Conservation (phyloP, 2,888 invertebrate species). For the Diachrysia chrysitis region DNA sequence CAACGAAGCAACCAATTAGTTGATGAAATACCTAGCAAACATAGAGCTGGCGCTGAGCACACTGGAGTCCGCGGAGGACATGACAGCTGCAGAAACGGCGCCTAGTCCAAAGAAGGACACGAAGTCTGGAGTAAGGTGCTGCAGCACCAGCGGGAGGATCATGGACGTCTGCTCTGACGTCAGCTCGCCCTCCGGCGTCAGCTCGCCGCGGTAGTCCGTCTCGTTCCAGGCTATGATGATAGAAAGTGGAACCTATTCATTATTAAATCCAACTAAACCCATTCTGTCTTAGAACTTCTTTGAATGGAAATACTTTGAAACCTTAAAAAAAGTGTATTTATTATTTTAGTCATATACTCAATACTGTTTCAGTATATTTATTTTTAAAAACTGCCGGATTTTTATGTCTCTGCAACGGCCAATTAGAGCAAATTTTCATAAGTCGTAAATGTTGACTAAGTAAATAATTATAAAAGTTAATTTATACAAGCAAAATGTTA, state of each 20-base stretch:
- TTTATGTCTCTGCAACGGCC: too few species aligned
- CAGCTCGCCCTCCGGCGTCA: conserved; percentile 90
- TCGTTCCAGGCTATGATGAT: conserved; percentile 96
- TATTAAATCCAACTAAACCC: too few species aligned
- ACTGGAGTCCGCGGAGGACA: conserved; percentile 99
- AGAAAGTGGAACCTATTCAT: neutral
- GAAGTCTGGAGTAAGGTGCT: conserved; percentile 98
- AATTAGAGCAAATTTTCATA: too few species aligned
- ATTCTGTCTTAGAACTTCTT: too few species aligned
- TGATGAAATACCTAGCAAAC: conserved; percentile 93
- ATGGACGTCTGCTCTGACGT: conserved; percentile 95
- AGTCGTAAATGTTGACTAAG: too few species aligned
- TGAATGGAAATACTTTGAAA: too few species aligned
- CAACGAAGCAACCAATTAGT: too few species aligned
- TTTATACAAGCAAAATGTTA: too few species aligned
- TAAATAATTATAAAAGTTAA: too few species aligned
- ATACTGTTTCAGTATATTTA: neutral
- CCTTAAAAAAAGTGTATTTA: too few species aligned
- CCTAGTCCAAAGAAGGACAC: conserved; percentile 99
- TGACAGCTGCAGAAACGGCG: conserved; percentile 99
- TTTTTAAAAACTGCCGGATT: neutral
- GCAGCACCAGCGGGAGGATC: conserved; percentile 98
- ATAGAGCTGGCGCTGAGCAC: conserved; percentile 99
- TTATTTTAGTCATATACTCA: neutral
- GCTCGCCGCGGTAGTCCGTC: conserved; percentile 93